Base-by-base conservation (phyloP, 1,140 invertebrate species). In the Mizuhopecten yessoensis region DNA sequence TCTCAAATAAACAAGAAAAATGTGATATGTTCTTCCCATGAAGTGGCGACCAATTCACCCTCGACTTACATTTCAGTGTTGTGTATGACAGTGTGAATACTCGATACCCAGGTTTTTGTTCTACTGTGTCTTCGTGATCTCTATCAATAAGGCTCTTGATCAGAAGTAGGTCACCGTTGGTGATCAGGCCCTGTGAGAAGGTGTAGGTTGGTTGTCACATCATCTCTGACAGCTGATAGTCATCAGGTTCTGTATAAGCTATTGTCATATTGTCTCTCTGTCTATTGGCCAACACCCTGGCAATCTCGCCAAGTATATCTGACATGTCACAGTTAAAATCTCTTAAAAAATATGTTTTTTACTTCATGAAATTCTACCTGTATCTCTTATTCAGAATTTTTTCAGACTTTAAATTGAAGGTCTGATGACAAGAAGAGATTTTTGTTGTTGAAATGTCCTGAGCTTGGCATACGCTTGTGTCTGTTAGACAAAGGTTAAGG, bases 81-180 rank as follows among this genome's bases (percentile, higher is more conserved):
- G 23, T 75, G 57, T 75, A n/a, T 75, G 57, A 75, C 57, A 75
- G 57, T 75, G 57, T 75, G 57, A 75, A 75, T 75, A 75, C 57
- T 75, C 57, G 57, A 75, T 75, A 75, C 57, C 57, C 57, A 75
- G 5, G 57, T 75, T 75, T 75, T 75, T 75, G 57, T 75, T 75
- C 57, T 75, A 29, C n/a, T 1, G 9, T 29, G 57, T 75, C 57
- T n/a, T 75, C 5, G n/a, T 17, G 57, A 75, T 75, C 57, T 75
- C 9, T 75, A 75, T 75, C 57, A 29, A 75, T 75, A 75, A 75
- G n/a, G 29, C n/a, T 23, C 57, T 75, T 75, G 57, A 75, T 75
- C 57, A 29, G 57, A 75, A 75, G 57, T 75, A 75, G 57, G 57
- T 75, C 57, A 75, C 9, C 7, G n/a, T 75, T 75, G 57, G 57